Conservation (phyloP, 2,113 vertebrate species). For the Prochilodus magdalenae region DNA sequence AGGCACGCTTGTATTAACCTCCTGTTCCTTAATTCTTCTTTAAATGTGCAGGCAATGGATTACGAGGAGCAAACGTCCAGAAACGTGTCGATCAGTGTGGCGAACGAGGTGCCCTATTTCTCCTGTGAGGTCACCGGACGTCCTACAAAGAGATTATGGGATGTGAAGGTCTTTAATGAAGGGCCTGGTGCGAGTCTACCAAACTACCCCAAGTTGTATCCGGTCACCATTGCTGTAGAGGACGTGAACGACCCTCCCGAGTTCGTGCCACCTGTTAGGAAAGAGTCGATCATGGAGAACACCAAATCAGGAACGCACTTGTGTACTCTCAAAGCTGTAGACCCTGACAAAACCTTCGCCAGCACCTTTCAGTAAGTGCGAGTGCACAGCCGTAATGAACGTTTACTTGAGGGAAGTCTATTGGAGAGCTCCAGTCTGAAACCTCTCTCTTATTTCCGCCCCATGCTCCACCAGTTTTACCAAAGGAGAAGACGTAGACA, state of each 20-base stretch:
- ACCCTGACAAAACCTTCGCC: conserved; percentile 49
- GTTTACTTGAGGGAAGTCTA: too few species aligned
- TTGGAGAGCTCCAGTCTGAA: neutral
- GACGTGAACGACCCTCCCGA: conserved; percentile 71
- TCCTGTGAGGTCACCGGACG: conserved; percentile 59
- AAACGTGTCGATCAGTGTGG: conserved; percentile 61
- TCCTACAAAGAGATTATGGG: conserved; percentile 34
- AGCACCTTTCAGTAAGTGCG: conserved; percentile 60
- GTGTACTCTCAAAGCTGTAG: conserved; percentile 57
- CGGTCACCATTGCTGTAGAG: conserved; percentile 61
- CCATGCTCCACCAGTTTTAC: conserved; percentile 10
- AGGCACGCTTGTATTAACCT: too few species aligned
- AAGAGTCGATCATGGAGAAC: conserved; percentile 52
- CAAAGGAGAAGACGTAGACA: conserved; percentile 59
- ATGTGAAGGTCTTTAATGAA: conserved; percentile 23
- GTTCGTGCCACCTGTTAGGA: conserved; percentile 42
- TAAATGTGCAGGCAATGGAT: conserved; percentile 58
- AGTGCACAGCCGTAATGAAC: too few species aligned
- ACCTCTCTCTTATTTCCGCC: neutral
- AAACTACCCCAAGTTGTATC: neutral
- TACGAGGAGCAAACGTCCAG: conserved; percentile 50
- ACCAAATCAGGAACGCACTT: conserved; percentile 42
- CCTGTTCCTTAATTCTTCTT: neutral
- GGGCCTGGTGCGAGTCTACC: neutral
- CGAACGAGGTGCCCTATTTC: conserved; percentile 63